Evolutionary conservation across 2,888 invertebrate species (phyloP).

Genomic region (Caenorhabditis japonica): DNA sequence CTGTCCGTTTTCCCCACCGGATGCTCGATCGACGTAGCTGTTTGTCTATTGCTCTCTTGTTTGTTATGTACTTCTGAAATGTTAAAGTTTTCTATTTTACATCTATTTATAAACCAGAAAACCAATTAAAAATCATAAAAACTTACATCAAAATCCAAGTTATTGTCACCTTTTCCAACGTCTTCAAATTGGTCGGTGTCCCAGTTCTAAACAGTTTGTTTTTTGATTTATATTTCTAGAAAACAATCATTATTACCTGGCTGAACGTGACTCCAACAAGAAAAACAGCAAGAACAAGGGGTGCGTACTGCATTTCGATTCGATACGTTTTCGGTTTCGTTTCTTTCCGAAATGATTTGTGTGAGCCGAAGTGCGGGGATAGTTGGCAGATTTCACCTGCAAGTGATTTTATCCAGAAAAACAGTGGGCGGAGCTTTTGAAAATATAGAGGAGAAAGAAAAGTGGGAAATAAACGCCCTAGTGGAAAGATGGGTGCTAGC

Average conservation of each 20-base stretch:
- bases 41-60: slow-evolving; percentile 43
- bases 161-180: slow-evolving; percentile 5
- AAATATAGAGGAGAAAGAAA: not conserved
- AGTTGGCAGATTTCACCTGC: slow-evolving; percentile 32
- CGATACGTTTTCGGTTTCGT: not conserved
- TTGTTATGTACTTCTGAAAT: slow-evolving; percentile 37
- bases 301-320: slow-evolving; percentile 33
- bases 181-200: slow-evolving; percentile 5
- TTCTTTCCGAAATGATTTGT: not conserved
- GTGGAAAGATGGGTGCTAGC: not conserved
- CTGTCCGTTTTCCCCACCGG: slow-evolving; percentile 46
- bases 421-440: slow-evolving; percentile 23
- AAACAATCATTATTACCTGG: slow-evolving; percentile 4
- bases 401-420: slow-evolving; percentile 1
- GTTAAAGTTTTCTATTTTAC: not conserved
- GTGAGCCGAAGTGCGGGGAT: slow-evolving; percentile 13
- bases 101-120: slow-evolving; percentile 2
- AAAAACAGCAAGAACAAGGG: slow-evolving; percentile 17
- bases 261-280: slow-evolving; percentile 19
- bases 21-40: slow-evolving; percentile 48
- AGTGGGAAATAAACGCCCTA: not conserved
- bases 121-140: no score
- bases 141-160: slow-evolving; percentile 26
- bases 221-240: not conserved
- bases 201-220: slow-evolving; percentile 11